phyloP scores from a whole-genome alignment of 1,140 invertebrate genomes.

The Oryctes rhinoceros region DNA sequence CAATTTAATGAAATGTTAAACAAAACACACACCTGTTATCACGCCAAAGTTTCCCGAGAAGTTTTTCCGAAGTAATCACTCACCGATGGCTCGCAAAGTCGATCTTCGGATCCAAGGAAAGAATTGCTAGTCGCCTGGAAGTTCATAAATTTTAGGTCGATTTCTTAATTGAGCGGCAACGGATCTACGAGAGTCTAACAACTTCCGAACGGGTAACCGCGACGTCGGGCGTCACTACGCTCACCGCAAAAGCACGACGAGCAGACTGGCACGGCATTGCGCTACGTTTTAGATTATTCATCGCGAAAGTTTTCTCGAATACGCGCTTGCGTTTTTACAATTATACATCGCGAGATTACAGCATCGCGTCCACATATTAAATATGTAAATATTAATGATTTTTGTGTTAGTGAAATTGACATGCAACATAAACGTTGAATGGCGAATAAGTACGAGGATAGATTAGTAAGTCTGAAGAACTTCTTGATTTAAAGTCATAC shows the following conservation, averaged over 20 bases:
- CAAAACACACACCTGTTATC: constrained; percentile 14
- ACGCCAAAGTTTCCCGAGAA: neutral
- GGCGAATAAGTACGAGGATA: too few species aligned
- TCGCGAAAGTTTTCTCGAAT: neutral
- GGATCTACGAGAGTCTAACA: neutral
- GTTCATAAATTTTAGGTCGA: too few species aligned
- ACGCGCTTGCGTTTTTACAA: constrained; percentile 6
- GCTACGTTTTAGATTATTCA: neutral
- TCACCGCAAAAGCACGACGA: constrained; percentile 1
- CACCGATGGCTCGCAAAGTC: neutral
- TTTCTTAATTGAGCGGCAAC: too few species aligned
- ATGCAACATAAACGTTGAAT: too few species aligned
- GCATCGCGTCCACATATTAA: neutral
- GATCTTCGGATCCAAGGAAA: too few species aligned
- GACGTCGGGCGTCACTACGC: neutral
- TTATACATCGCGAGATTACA: neutral
- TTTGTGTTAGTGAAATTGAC: too few species aligned
- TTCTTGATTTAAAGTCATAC: too few species aligned
- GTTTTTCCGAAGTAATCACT: neutral
- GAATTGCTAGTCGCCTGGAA: too few species aligned
- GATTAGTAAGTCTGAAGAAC: too few species aligned
- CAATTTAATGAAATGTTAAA: neutral
- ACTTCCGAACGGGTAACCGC: neutral
- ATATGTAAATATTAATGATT: neutral
- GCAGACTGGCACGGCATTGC: neutral